Conservation (phyloP, 64 coral and sea anemone genomes). For the Dendrophyllia cribrosa region DNA sequence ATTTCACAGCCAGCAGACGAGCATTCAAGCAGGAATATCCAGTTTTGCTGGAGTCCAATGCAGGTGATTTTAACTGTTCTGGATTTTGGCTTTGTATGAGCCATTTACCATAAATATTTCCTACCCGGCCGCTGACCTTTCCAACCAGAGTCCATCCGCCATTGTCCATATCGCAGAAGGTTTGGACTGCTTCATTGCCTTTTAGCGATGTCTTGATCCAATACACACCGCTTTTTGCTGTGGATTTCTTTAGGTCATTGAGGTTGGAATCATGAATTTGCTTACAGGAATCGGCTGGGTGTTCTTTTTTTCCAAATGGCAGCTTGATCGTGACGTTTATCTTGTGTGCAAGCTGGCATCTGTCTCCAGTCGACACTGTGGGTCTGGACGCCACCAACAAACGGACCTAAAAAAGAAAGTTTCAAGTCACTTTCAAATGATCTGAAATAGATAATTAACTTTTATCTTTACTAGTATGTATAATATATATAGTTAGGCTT, state of each 20-base stretch:
- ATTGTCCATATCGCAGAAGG: conserved; percentile 65
- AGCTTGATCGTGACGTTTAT: not conserved
- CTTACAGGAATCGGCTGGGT: conserved; percentile 72
- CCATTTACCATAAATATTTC: conserved; percentile 55
- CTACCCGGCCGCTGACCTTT: conserved; percentile 55
- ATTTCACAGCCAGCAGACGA: conserved; percentile 37
- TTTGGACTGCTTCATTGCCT: conserved; percentile 8
- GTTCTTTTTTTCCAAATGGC: conserved; percentile 27
- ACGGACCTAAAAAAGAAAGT: not conserved
- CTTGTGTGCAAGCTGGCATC: conserved; percentile 5
- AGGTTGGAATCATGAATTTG: conserved; percentile 65
- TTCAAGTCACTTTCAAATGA: too few relatives aligned
- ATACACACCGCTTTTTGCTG: conserved; percentile 57
- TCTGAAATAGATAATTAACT: too few relatives aligned
- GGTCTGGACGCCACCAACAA: not conserved
- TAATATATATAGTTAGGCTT: too few relatives aligned
- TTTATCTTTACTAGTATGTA: too few relatives aligned
- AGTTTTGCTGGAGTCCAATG: conserved; percentile 9
- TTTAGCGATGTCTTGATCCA: conserved; percentile 62
- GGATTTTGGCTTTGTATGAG: conserved; percentile 43
- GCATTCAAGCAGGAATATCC: conserved; percentile 45
- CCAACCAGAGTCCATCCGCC: conserved; percentile 81
- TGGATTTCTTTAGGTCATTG: not conserved
- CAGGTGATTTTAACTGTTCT: not conserved
- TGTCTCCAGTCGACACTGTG: not conserved